Percentiles rank a stretch among this genome's conserved stretches.
Conservation (phyloP, 2,888 invertebrate species). For the Calephelis perditalis region DNA sequence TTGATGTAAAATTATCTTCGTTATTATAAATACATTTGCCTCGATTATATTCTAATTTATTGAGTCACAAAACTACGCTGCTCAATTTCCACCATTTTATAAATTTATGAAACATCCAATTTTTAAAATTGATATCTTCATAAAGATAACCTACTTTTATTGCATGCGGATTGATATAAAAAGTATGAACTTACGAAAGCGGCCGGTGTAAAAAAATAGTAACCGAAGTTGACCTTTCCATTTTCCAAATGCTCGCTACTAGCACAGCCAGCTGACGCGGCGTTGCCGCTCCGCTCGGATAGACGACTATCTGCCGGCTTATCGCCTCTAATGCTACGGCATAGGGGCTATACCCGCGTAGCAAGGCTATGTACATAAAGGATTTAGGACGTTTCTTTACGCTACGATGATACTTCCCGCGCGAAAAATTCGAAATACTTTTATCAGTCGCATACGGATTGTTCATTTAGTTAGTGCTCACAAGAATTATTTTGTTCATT, state of each 20-base stretch:
- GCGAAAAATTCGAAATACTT: constrained; percentile 76
- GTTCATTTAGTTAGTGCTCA: constrained; percentile 37
- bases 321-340: constrained; percentile 55
- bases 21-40: background rate
- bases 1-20: background rate
- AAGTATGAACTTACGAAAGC: constrained; percentile 56
- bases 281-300: constrained; percentile 61
- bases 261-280: constrained; percentile 74
- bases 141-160: constrained; percentile 8
- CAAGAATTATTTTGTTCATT: constrained; percentile 24
- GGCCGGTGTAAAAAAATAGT: constrained; percentile 64
- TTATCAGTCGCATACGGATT: constrained; percentile 64
- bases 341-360: constrained; percentile 46
- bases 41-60: too few species aligned
- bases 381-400: constrained; percentile 61
- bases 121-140: too few species aligned
- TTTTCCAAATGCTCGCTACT: constrained; percentile 60
- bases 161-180: constrained; percentile 22
- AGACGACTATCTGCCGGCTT: constrained; percentile 55
- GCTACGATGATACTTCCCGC: constrained; percentile 64
- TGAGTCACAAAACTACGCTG: too few species aligned
- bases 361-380: constrained; percentile 59
- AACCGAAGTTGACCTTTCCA: constrained; percentile 75
- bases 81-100: too few species aligned
- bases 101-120: too few species aligned